Conservation (phyloP, 2,113 vertebrate genomes). For the Alosa alosa region DNA sequence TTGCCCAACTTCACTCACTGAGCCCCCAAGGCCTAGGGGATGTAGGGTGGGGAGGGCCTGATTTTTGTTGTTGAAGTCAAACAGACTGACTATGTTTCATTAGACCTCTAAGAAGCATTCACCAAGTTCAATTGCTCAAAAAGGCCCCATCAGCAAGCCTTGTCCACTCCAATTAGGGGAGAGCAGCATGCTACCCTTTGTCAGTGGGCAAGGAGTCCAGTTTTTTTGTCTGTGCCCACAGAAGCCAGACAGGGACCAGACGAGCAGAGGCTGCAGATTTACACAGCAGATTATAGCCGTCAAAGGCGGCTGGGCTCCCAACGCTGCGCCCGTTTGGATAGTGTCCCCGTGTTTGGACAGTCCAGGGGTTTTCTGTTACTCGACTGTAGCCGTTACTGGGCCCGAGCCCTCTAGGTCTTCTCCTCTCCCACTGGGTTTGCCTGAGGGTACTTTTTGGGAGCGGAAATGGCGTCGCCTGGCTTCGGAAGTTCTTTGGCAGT, state of each 20-base stretch:
- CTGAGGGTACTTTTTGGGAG: not conserved
- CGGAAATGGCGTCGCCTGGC: not conserved
- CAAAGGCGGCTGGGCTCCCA: slow-evolving; percentile 69
- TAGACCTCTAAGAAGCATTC: slow-evolving; percentile 59
- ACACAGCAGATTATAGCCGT: slow-evolving; percentile 70
- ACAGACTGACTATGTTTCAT: slow-evolving; percentile 63
- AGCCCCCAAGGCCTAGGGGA: slow-evolving; percentile 44
- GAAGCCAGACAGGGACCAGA: slow-evolving; percentile 76
- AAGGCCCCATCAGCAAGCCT: slow-evolving; percentile 71
- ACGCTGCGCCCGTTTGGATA: slow-evolving; percentile 64
- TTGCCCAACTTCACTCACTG: slow-evolving; percentile 52
- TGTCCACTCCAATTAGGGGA: slow-evolving; percentile 71
- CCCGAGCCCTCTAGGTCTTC: not conserved
- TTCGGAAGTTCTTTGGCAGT: not conserved
- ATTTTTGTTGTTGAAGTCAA: slow-evolving; percentile 58
- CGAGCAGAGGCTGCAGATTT: slow-evolving; percentile 72
- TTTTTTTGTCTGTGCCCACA: slow-evolving; percentile 69
- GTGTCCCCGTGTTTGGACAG: slow-evolving; percentile 65
- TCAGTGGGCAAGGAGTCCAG: slow-evolving; percentile 72
- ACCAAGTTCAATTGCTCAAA: slow-evolving; percentile 74
- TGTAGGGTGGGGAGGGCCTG: slow-evolving; percentile 39
- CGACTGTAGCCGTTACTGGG: slow-evolving; percentile 62
- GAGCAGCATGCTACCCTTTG: slow-evolving; percentile 54
- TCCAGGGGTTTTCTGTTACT: slow-evolving; percentile 67
- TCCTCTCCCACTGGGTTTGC: not conserved